Conservation (phyloP, 2,113 vertebrate species). For the Esox niger region DNA sequence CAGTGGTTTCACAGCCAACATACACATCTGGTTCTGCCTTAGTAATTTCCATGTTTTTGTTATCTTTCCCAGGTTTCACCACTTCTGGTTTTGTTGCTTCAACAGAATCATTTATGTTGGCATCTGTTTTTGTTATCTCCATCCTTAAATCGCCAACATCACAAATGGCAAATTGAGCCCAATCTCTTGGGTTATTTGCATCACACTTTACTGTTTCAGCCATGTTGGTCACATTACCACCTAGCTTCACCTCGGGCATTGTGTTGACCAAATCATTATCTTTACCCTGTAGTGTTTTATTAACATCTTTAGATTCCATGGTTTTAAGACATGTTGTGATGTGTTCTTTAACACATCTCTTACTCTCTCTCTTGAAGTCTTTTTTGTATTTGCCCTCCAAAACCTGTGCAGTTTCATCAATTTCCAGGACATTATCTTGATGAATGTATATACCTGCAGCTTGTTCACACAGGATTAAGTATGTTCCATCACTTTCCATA, state of each 20-base stretch:
- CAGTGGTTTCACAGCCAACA: slow-evolving; percentile 4
- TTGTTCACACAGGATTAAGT: slow-evolving; percentile 26
- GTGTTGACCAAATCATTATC: slow-evolving; percentile 2
- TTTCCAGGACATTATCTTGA: not conserved
- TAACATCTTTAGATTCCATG: not conserved
- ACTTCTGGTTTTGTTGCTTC: not conserved
- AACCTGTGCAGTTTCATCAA: not conserved
- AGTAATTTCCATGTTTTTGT: not conserved
- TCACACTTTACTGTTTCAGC: slow-evolving; percentile 6
- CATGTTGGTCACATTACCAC: slow-evolving; percentile 12
- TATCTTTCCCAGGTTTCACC: not conserved
- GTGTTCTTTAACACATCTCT: not conserved
- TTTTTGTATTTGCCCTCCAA: not conserved
- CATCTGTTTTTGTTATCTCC: not conserved
- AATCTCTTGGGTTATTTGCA: slow-evolving; percentile 18
- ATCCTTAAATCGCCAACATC: not conserved
- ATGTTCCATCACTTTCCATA: slow-evolving; percentile 25
- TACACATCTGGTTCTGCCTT: slow-evolving; percentile 3
- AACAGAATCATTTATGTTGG: slow-evolving; percentile 10
- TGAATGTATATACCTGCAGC: slow-evolving; percentile 23
- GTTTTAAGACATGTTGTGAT: not conserved
- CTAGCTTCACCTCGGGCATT: not conserved
- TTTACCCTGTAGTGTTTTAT: slow-evolving; percentile 1
- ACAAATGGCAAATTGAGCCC: not conserved
- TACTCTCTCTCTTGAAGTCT: not conserved